Conservation (phyloP, 2,888 invertebrate genomes). For the Tetanocera ferruginea region DNA sequence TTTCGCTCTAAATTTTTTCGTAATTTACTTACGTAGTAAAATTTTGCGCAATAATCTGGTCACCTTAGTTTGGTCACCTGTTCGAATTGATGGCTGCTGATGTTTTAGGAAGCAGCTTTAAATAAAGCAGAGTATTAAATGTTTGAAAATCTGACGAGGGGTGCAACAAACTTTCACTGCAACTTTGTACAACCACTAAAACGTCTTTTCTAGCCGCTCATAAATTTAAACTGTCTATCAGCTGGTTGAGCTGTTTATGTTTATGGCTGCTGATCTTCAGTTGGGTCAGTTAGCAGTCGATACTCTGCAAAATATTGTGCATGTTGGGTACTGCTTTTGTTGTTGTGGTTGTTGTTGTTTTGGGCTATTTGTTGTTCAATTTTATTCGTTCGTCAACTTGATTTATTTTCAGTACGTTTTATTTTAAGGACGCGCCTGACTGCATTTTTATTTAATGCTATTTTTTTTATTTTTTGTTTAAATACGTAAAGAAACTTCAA, state of each 20-base stretch:
- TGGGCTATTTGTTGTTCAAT: not conserved
- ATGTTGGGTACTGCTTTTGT: not conserved
- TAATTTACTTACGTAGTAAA: no score
- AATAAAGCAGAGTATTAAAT: not conserved
- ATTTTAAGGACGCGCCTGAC: not conserved
- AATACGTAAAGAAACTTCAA: not conserved
- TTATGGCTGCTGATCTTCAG: not conserved
- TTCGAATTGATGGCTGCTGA: no score
- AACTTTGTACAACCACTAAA: not conserved
- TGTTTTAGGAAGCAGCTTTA: conserved; percentile 4
- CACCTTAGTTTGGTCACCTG: no score
- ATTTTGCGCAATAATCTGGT: no score
- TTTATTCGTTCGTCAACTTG: conserved; percentile 11
- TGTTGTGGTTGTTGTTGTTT: not conserved
- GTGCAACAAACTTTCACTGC: conserved; percentile 27
- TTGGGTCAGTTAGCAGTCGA: not conserved
- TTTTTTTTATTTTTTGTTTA: not conserved
- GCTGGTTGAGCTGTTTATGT: not conserved
- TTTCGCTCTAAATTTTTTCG: no score
- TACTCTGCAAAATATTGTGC: not conserved
- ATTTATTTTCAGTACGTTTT: conserved; percentile 2
- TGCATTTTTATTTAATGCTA: not conserved
- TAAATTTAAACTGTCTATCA: not conserved
- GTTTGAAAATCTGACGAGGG: not conserved
- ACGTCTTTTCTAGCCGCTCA: not conserved